phyloP scores from a whole-genome alignment of 2,888 invertebrate genomes.

The Fragum fragum region DNA sequence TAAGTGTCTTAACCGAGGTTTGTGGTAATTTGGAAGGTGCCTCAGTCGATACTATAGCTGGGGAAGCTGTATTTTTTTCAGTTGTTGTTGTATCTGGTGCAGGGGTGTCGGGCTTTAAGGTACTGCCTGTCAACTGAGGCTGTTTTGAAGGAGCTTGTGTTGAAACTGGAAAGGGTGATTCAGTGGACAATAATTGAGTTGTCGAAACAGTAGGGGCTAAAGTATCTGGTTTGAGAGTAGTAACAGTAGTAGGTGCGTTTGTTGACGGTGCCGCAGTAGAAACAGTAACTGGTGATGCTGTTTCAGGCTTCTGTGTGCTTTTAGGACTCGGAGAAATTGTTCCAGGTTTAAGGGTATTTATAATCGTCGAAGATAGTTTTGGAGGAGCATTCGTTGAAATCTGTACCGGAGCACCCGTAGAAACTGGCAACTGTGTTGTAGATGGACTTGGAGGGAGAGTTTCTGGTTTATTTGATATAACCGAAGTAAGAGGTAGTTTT shows the following conservation, averaged over 20 bases:
- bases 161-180: slow-evolving; percentile 1
- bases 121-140: background rate
- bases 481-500: slow-evolving; percentile 12
- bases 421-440: background rate
- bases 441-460: slow-evolving; percentile 1
- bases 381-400: background rate
- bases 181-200: background rate
- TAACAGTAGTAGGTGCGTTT: slow-evolving; percentile 4
- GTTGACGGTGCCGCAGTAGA: background rate
- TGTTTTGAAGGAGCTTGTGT: background rate
- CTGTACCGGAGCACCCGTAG: background rate
- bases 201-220: background rate
- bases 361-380: background rate
- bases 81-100: slow-evolving; percentile 11
- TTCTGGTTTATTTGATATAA: background rate
- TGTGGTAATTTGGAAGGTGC: background rate
- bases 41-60: background rate
- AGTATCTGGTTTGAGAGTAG: slow-evolving; percentile 1
- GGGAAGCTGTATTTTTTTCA: background rate
- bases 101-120: background rate
- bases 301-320: slow-evolving; percentile 1
- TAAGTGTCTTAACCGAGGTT: background rate
- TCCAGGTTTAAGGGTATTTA: background rate
- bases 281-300: background rate
- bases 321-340: background rate